phyloP scores from a whole-genome alignment of 2,113 vertebrate species.

The Thymallus thymallus region DNA sequence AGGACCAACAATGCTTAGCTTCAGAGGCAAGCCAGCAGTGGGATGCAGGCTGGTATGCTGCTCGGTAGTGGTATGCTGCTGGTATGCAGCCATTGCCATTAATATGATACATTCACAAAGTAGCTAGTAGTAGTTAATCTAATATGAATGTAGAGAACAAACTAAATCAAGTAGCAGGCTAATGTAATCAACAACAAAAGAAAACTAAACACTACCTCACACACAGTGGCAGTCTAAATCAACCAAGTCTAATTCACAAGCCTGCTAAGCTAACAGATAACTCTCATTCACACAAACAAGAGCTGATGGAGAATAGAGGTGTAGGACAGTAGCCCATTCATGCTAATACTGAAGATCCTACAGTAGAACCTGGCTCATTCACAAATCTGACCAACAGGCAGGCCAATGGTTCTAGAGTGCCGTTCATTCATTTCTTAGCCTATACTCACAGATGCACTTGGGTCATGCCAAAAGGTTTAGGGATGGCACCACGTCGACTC shows the following conservation, averaged over 20 bases:
- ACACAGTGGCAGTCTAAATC: background rate
- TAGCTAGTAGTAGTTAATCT: too few species aligned
- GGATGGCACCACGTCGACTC: background rate
- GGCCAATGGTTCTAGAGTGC: background rate
- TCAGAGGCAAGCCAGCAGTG: too few species aligned
- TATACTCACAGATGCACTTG: background rate
- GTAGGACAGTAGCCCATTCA: too few species aligned
- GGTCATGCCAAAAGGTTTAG: background rate
- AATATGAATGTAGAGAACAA: too few species aligned
- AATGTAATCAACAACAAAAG: too few species aligned
- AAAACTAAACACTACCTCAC: background rate
- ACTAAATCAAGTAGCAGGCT: too few species aligned
- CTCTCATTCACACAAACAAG: background rate
- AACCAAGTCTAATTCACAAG: background rate
- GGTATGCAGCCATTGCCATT: background rate
- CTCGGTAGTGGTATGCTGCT: too few species aligned
- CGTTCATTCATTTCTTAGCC: too few species aligned
- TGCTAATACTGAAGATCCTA: background rate
- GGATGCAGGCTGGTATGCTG: too few species aligned
- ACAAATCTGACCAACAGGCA: background rate
- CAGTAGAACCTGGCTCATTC: background rate
- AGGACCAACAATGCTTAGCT: too few species aligned
- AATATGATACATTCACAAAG: background rate
- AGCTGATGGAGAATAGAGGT: too few species aligned
- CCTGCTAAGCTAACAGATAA: background rate